A percentile compares a stretch with the other conserved stretches of the same genome.
phyloP scores from a whole-genome alignment of 2,113 vertebrate genomes.

The Poeciliopsis prolifica region DNA sequence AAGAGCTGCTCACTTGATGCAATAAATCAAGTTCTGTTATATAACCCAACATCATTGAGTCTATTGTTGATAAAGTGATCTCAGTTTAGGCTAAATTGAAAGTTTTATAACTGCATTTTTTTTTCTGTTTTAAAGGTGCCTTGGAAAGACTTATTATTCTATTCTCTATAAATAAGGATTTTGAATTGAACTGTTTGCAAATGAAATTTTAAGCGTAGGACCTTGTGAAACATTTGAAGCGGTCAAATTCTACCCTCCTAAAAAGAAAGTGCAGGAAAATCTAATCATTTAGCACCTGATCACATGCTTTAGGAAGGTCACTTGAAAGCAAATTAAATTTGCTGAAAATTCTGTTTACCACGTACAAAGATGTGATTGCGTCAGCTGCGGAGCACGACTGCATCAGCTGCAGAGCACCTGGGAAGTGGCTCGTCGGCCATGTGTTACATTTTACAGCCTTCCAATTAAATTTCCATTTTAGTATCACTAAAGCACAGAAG shows the following conservation, averaged over 20 bases:
- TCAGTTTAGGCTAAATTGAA: background rate
- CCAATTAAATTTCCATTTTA: slow-evolving; percentile 21
- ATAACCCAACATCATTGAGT: background rate
- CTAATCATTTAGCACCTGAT: slow-evolving; percentile 45
- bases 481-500: slow-evolving; percentile 22
- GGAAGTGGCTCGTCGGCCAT: background rate
- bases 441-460: background rate
- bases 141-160: background rate
- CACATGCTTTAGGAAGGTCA: slow-evolving; percentile 26
- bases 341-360: slow-evolving; percentile 23
- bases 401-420: slow-evolving; percentile 3
- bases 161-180: background rate
- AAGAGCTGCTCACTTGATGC: background rate
- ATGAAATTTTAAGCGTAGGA: slow-evolving; percentile 52
- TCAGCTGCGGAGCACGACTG: slow-evolving; percentile 7
- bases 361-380: slow-evolving; percentile 23
- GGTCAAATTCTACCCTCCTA: slow-evolving; percentile 15
- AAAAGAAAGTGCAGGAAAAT: slow-evolving; percentile 47
- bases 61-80: background rate
- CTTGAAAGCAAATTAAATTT: slow-evolving; percentile 24
- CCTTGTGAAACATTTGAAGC: slow-evolving; percentile 48
- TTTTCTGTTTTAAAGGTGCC: background rate
- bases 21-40: background rate
- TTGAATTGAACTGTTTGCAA: background rate
- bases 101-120: background rate